Percentiles rank a stretch among this genome's conserved stretches.
Evolutionary conservation across 1,140 invertebrate genomes (phyloP).

Genomic region (Dinothrombium tinctorium): DNA sequence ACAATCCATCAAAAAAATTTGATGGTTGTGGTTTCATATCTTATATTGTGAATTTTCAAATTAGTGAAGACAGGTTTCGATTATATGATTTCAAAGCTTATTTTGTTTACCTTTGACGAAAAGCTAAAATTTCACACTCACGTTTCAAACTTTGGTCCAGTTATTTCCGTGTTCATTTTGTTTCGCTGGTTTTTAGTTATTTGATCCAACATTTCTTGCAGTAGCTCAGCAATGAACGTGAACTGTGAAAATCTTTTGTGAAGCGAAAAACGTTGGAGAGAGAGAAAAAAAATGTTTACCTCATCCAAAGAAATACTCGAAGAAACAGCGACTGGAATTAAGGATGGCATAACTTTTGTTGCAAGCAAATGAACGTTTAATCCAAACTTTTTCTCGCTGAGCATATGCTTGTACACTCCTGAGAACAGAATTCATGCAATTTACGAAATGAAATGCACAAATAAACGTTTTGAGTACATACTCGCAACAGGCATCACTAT

Average conservation of each 20-base stretch:
- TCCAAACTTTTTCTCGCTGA: conserved; percentile 65
- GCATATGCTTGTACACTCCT: conserved; percentile 65
- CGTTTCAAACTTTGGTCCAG: no score
- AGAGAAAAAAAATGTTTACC: conserved; percentile 19
- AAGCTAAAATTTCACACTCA: no score
- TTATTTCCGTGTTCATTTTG: background rate
- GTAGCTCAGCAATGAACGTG: conserved; percentile 14
- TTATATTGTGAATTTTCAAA: no score
- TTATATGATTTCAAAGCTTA: no score
- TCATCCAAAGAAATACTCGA: conserved; percentile 68
- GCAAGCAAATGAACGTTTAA: conserved; percentile 74
- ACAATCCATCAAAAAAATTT: no score
- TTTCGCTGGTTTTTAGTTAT: conserved; percentile 17
- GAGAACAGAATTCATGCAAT: background rate
- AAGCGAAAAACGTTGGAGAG: no score
- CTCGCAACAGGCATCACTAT: conserved; percentile 26
- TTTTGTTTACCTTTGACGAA: no score
- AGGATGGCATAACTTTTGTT: conserved; percentile 68
- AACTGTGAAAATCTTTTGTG: conserved; percentile 12
- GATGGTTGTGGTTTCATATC: no score
- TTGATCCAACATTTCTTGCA: conserved; percentile 17
- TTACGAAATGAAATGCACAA: background rate
- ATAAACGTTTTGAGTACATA: conserved; percentile 16
- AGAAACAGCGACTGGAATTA: conserved; percentile 77
- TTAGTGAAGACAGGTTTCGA: no score